Evolutionary conservation across 2,888 invertebrate genomes (phyloP), one percentile per base, ranked within the genome.

Genomic region (Deroplatys truncata): DNA sequence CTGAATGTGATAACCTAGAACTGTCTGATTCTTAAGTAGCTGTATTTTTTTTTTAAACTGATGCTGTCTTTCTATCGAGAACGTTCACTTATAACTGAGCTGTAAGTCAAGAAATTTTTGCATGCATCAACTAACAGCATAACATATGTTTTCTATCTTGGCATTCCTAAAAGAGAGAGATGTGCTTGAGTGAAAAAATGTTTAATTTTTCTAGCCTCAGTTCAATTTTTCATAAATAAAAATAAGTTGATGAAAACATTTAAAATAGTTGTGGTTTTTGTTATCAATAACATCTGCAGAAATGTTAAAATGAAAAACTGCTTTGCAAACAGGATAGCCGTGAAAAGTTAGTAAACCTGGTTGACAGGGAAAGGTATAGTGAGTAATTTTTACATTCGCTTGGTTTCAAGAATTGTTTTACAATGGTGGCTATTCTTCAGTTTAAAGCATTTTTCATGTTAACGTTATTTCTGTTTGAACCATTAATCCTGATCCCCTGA

Each of bases 171-270:
- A 31, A 87, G 31, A 82, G n/a, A 5, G 25, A 87, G 35, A 87
- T 87, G 82, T 20, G 72, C 35, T 87, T 83, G 82, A 56, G 13
- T n/a, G 16, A 82, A 83, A 83, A 82, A 87, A n/a, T n/a, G 82
- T 87, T 87, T 87, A 82, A 87, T 87, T 87, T 87, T 87, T 83
- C 20, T 82, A 87, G 56, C 56, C 56, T 72, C 56, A 20, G 56
- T 72, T 72, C 43, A 72, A 72, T 72, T 72, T 72, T 72, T 72
- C 56, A 72, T 72, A 72, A 72, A 72, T 72, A 72, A 72, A 56
- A 72, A 72, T 72, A 72, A 72, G 56, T 72, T 72, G 56, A 20
- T 72, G 56, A 72, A 72, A 72, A 72, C 20, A 72, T 20, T 16
- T 72, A 72, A 72, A 20, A 16, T 16, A 9, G 35, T 35, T 35